These are phyloP conservation scores for Anthophora plumipes DNA, from an alignment of 2,888 invertebrate genomes.

Conservation along the genomic window DNA sequence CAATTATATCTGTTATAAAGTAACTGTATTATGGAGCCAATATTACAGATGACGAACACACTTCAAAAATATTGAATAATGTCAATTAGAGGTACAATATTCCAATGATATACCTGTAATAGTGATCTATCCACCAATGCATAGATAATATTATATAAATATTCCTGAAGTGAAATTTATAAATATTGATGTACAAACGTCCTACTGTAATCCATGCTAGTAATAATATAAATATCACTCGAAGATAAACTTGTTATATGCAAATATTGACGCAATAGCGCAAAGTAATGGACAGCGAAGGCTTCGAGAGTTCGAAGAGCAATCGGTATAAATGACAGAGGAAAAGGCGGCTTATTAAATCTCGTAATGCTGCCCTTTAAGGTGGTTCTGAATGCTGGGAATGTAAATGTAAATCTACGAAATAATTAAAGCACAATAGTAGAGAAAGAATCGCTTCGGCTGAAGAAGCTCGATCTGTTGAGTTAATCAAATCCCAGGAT, in stretches of 20 bases:
- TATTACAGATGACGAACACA: too few relatives aligned
- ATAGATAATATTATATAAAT: too few relatives aligned
- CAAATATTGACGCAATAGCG: neutral
- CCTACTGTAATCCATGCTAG: neutral
- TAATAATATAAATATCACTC: neutral
- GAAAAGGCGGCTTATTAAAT: neutral
- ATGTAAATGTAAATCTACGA: conserved; percentile 16
- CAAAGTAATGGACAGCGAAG: too few relatives aligned
- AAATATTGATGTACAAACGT: neutral
- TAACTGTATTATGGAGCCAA: too few relatives aligned
- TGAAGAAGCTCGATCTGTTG: conserved; percentile 9
- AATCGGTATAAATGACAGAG: neutral
- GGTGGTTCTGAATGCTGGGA: neutral
- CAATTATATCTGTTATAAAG: too few relatives aligned
- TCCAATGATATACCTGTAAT: too few relatives aligned
- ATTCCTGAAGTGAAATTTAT: too few relatives aligned
- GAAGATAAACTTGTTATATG: too few relatives aligned
- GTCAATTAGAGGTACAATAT: too few relatives aligned
- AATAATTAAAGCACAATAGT: conserved; percentile 12
- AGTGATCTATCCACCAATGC: too few relatives aligned
- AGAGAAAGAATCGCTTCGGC: conserved; percentile 15
- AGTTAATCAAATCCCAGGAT: conserved; percentile 25
- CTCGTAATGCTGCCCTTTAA: neutral
- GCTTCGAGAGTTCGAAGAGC: too few relatives aligned
- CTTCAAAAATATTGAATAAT: too few relatives aligned